Percentiles rank a stretch among this genome's conserved stretches.
Evolutionary conservation across 2,797 vertebrate genomes (phyloP).

Genomic region (Discoglossus pictus): DNA sequence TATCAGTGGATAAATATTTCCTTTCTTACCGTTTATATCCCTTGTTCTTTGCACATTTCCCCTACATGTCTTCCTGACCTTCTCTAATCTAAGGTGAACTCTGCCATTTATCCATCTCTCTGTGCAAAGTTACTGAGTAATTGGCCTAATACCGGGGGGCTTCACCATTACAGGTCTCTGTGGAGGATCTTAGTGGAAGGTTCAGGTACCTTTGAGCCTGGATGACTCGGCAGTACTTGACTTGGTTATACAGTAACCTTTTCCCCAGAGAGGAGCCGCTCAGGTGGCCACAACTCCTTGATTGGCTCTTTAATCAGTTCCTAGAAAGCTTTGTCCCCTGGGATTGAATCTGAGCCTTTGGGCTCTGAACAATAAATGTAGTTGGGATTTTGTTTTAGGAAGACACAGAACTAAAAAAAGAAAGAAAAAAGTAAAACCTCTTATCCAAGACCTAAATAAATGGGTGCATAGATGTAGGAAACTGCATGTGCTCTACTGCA

Average conservation of each 20-base stretch:
- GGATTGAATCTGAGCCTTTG: no score
- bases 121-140: conserved; percentile 21
- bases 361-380: no score
- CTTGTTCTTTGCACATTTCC: no score
- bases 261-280: conserved; percentile 5
- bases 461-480: no score
- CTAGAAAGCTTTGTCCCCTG: conserved; percentile 18
- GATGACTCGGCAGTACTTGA: not conserved
- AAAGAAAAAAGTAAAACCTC: no score
- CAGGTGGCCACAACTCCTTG: conserved; percentile 15
- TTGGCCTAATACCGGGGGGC: not conserved
- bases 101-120: not conserved
- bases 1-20: no score
- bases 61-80: conserved; percentile 16
- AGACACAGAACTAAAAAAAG: no score
- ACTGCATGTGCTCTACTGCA: no score
- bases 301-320: conserved; percentile 29
- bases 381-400: no score
- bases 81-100: conserved; percentile 12
- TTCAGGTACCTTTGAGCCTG: not conserved
- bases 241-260: conserved; percentile 7
- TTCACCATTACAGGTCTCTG: not conserved
- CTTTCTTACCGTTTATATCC: no score
- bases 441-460: no score
- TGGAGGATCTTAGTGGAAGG: conserved; percentile 1